A percentile compares a stretch with the other conserved stretches of the same genome.
These are phyloP conservation scores for Drosophila nasuta DNA, from an alignment of 1,140 invertebrate genomes.

Conservation along the genomic window DNA sequence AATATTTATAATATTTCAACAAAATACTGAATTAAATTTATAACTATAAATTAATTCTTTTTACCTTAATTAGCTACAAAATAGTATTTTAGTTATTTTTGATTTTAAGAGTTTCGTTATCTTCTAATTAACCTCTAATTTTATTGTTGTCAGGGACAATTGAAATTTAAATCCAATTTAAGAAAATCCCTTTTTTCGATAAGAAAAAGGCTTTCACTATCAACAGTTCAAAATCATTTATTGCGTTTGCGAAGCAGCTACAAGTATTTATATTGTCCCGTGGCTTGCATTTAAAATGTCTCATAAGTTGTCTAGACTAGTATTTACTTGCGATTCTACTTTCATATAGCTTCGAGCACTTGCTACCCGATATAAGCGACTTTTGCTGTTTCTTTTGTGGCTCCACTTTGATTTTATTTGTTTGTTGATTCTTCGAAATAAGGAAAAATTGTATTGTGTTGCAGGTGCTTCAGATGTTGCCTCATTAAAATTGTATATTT, in stretches of 20 bases:
- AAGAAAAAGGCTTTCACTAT: too few relatives aligned
- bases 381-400: slow-evolving; percentile 54
- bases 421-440: slow-evolving; percentile 58
- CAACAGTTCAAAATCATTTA: neutral
- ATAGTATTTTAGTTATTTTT: too few relatives aligned
- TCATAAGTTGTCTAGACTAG: slow-evolving; percentile 56
- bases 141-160: too few relatives aligned
- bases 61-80: too few relatives aligned
- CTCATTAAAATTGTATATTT: slow-evolving; percentile 82
- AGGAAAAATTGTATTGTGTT: slow-evolving; percentile 55
- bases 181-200: too few relatives aligned
- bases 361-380: slow-evolving; percentile 29
- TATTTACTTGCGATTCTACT: slow-evolving; percentile 10
- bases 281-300: slow-evolving; percentile 48
- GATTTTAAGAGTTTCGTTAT: too few relatives aligned
- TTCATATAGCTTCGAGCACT: neutral
- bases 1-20: too few relatives aligned
- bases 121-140: too few relatives aligned
- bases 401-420: slow-evolving; percentile 56
- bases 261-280: slow-evolving; percentile 36
- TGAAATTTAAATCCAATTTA: too few relatives aligned
- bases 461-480: slow-evolving; percentile 47
- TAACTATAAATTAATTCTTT: too few relatives aligned
- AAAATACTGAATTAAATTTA: too few relatives aligned
- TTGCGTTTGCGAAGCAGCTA: slow-evolving; percentile 57